These are phyloP conservation scores for Xestia rhomboidea DNA, from an alignment of 2,888 invertebrate species.

Conservation along the genomic window DNA sequence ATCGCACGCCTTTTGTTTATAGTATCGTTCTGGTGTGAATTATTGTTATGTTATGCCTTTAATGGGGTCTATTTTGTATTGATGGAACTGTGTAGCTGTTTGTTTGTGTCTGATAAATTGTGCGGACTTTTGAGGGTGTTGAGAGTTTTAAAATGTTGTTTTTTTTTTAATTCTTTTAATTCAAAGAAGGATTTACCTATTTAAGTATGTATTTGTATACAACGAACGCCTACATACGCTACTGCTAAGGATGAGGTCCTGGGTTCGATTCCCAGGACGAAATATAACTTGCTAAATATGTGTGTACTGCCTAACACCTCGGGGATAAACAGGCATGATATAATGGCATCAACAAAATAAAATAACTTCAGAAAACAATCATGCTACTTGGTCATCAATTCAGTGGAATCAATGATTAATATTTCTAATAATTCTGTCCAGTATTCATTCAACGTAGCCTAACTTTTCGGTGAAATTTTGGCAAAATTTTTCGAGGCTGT, in stretches of 20 bases:
- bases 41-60: constrained; percentile 65
- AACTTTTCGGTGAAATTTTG: not conserved
- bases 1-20: constrained; percentile 65
- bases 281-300: not conserved
- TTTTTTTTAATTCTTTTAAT: too few species aligned
- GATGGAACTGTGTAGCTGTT: constrained; percentile 28
- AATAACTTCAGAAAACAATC: not conserved
- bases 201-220: not conserved
- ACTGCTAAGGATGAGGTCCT: not conserved
- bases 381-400: not conserved
- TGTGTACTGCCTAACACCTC: not conserved
- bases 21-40: constrained; percentile 53
- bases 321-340: not conserved
- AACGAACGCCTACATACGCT: not conserved
- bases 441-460: not conserved
- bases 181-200: not conserved
- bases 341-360: too few species aligned
- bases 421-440: not conserved
- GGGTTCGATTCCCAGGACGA: not conserved
- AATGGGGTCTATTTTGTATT: constrained; percentile 56
- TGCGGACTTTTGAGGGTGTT: constrained; percentile 7
- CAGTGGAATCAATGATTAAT: not conserved
- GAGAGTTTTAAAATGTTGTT: constrained; percentile 10
- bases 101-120: constrained; percentile 24
- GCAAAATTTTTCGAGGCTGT: not conserved